Evolutionary conservation across 2,888 invertebrate species (phyloP).

Genomic region (Phengaris arion): DNA sequence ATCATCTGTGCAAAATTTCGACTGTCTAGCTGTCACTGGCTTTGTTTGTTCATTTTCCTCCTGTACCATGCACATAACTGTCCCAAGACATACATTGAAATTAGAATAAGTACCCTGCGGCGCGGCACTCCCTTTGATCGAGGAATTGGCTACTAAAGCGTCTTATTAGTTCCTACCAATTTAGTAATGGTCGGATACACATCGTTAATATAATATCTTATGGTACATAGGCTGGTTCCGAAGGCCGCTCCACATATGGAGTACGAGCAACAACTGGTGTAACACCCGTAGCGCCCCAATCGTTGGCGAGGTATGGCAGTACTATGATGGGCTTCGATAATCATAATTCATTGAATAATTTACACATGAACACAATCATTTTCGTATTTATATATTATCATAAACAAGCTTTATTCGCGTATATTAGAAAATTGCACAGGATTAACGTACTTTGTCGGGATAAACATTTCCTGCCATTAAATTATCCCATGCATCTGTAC

Average conservation of each 20-base stretch:
- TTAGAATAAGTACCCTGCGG: neutral
- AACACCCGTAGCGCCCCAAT: neutral
- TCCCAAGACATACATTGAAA: no score
- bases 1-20: no score
- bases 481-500: no score
- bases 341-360: no score
- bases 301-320: neutral
- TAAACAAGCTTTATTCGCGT: neutral
- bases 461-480: no score
- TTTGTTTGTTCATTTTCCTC: no score
- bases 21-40: no score
- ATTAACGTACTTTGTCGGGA: no score
- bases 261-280: neutral
- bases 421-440: no score
- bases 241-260: neutral
- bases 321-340: neutral
- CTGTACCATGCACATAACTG: no score
- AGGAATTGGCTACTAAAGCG: neutral
- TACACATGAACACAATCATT: no score
- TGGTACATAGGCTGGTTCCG: neutral
- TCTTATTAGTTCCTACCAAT: conserved; percentile 24
- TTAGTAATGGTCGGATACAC: conserved; percentile 22
- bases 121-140: conserved; percentile 19
- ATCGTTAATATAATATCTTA: neutral
- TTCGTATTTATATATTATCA: no score